Conservation (phyloP, 2,113 vertebrate genomes). For the Carassius gibelio region DNA sequence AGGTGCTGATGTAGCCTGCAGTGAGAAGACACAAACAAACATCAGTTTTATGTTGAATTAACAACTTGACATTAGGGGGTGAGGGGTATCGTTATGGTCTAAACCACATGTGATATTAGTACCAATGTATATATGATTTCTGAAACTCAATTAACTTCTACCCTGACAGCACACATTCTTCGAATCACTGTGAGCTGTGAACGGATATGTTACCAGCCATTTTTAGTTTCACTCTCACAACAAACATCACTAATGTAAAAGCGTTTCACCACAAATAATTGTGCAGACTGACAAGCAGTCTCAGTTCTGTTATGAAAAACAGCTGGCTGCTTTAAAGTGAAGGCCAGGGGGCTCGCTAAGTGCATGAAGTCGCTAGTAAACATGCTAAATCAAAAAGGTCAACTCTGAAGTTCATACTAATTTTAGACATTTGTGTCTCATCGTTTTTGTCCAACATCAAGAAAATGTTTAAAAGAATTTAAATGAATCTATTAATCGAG, state of each 20-base stretch:
- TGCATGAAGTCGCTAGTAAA: not conserved
- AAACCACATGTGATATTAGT: slow-evolving; percentile 48
- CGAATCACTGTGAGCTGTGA: slow-evolving; percentile 39
- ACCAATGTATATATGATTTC: slow-evolving; percentile 51
- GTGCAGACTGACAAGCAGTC: slow-evolving; percentile 42
- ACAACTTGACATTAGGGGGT: slow-evolving; percentile 2
- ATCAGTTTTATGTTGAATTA: slow-evolving; percentile 39
- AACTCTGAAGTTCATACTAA: slow-evolving; percentile 22
- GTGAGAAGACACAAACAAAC: slow-evolving; percentile 57
- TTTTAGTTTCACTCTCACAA: slow-evolving; percentile 69
- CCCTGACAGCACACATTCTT: slow-evolving; percentile 46
- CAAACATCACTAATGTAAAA: slow-evolving; percentile 43
- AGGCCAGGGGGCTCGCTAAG: not conserved
- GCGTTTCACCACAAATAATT: slow-evolving; percentile 57
- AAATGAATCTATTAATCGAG: too few relatives aligned
- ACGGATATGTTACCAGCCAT: slow-evolving; percentile 63
- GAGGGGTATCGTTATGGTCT: slow-evolving; percentile 12
- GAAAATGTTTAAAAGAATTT: not conserved
- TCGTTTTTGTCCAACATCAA: slow-evolving; percentile 5
- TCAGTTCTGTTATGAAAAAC: slow-evolving; percentile 1
- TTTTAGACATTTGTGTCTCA: slow-evolving; percentile 14
- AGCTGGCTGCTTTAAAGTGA: slow-evolving; percentile 32
- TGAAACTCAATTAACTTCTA: slow-evolving; percentile 61
- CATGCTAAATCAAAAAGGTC: slow-evolving; percentile 36
- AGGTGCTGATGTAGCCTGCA: slow-evolving; percentile 81